Evolutionary conservation across 2,113 vertebrate genomes (phyloP), one percentile per base, ranked within the genome.

Genomic region (Cinclus cinclus): DNA sequence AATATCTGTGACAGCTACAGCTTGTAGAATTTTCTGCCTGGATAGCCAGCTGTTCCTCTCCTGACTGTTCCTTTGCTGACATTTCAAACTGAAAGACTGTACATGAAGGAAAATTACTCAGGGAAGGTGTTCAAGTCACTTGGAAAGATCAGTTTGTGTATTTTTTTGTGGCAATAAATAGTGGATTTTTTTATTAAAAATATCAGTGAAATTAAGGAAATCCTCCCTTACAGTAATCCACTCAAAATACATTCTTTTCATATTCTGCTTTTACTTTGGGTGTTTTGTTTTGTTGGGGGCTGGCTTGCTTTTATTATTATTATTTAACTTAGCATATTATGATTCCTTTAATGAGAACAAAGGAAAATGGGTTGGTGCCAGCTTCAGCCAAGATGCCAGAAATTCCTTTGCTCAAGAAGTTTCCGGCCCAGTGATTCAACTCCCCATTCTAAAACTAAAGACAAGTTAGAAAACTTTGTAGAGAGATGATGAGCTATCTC

Each of bases 261-360:
- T 88, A 46, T 70, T 93, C 63, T 65, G 69, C 64, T 83, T 92
- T 88, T 83, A 83, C 46, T 92, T 90, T 33, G 30, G 25, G 33
- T 28, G 49, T 62, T 46, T 56, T 35, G n/a, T 4, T 28, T 79
- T 37, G 35, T 6, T 33, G 75, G 62, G 49, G 41, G 31, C 27
- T 83, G 42, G 18, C 22, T 77, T 77, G 41, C 56, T 71, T 59
- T 52, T 78, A 9, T 42, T 68, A 62, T 41, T 60, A 55, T 80
- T 84, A 69, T 86, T 95, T 73, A 87, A 87, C 68, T 83, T 94
- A 58, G 42, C 47, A 73, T 95, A 86, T 92, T 95, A 86, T 90
- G 76, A 86, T 93, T 96, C 79, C 76, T 95, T 95, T 95, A 96
- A 93, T 92, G 68, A 94, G 89, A 96, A 96, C 94, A 94, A 97